phyloP scores from a whole-genome alignment of 2,888 invertebrate genomes.

The Sialis fuliginosa region DNA sequence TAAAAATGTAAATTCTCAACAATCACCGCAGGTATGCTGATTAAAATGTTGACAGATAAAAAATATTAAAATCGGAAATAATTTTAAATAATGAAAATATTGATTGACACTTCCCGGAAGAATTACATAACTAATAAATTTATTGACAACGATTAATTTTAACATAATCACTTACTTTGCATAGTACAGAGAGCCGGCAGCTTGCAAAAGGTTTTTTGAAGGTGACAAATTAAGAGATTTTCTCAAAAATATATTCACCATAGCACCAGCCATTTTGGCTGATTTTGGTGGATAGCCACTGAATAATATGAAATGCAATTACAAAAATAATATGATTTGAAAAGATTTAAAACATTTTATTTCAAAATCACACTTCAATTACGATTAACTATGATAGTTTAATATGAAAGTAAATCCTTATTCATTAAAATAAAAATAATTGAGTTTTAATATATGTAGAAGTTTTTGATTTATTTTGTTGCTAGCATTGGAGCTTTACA shows the following conservation, averaged over 20 bases:
- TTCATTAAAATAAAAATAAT: too few species aligned
- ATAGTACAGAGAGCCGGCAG: slow-evolving; percentile 30
- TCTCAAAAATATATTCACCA: slow-evolving; percentile 34
- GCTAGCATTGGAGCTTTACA: too few species aligned
- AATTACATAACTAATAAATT: neutral
- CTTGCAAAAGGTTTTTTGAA: slow-evolving; percentile 27
- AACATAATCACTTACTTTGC: slow-evolving; percentile 28
- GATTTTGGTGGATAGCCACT: too few species aligned
- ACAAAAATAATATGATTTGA: too few species aligned
- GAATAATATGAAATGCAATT: too few species aligned
- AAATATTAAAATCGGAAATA: slow-evolving; percentile 7
- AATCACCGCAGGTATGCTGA: slow-evolving; percentile 9
- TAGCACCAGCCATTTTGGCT: slow-evolving; percentile 19
- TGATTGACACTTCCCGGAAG: neutral
- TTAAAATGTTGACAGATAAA: too few species aligned
- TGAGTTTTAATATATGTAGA: too few species aligned
- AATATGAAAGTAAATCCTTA: too few species aligned
- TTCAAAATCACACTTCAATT: too few species aligned
- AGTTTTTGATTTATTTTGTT: too few species aligned
- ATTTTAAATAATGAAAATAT: slow-evolving; percentile 2
- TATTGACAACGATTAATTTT: neutral
- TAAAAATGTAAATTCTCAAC: slow-evolving; percentile 12
- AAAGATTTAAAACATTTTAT: too few species aligned
- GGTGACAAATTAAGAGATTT: slow-evolving; percentile 31
- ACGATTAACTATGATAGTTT: too few species aligned